Conservation (phyloP, 2,797 vertebrate genomes). For the Pangasius macronema region DNA sequence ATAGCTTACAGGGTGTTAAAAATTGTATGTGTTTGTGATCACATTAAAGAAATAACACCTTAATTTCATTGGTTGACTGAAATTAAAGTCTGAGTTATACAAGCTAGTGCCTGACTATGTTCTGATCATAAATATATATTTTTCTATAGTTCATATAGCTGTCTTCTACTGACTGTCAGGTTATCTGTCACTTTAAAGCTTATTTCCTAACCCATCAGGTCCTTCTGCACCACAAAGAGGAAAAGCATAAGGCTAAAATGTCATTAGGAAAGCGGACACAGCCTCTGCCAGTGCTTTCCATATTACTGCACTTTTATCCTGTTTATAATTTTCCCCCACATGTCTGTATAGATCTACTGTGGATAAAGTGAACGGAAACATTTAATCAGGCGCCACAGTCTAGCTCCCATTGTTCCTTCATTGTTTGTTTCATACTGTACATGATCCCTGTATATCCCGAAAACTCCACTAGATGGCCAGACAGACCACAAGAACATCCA, state of each 20-base stretch:
- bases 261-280: background rate
- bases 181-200: background rate
- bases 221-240: background rate
- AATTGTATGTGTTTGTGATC: background rate
- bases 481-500: conserved; percentile 64
- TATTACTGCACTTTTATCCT: background rate
- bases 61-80: background rate
- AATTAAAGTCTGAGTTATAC: background rate
- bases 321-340: background rate
- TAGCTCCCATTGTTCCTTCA: background rate
- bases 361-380: background rate
- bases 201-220: background rate
- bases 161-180: background rate
- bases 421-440: background rate
- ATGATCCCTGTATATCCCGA: conserved; percentile 58
- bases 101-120: background rate
- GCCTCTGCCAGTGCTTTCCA: background rate
- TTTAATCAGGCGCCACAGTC: background rate
- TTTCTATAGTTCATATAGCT: background rate
- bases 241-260: background rate
- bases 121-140: background rate
- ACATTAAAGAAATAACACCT: background rate
- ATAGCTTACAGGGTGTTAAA: background rate
- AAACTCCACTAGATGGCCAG: conserved; percentile 81
- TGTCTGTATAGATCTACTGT: background rate